Evolutionary conservation across 2,888 invertebrate genomes (phyloP).

Genomic region (Acanthacorydalis orientalis): DNA sequence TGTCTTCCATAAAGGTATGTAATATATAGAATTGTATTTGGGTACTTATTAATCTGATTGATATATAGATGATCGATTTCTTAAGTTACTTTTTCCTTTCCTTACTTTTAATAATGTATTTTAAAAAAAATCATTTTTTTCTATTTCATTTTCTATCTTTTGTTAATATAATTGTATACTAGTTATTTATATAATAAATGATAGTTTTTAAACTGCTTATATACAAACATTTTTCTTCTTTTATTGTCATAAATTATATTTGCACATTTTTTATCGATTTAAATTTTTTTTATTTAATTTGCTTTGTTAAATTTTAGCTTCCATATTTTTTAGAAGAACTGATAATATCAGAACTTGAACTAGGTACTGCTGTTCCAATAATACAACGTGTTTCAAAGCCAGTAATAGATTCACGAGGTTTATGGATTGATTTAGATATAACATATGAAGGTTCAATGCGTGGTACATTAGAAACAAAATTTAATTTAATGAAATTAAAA

Average conservation of each 20-base stretch:
- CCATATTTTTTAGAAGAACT: slow-evolving; percentile 82
- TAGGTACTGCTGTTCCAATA: slow-evolving; percentile 51
- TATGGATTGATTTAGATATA: slow-evolving; percentile 78
- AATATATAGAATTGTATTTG: neutral
- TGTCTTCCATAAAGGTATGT: slow-evolving; percentile 63
- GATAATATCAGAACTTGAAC: slow-evolving; percentile 52
- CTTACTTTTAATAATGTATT: too few species aligned
- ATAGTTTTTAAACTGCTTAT: too few species aligned
- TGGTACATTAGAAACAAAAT: slow-evolving; percentile 74
- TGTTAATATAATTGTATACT: too few species aligned
- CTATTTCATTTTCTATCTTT: too few species aligned
- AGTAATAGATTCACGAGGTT: slow-evolving; percentile 58
- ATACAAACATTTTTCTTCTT: too few species aligned
- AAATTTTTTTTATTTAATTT: neutral
- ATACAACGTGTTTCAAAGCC: slow-evolving; percentile 47
- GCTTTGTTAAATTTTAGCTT: slow-evolving; percentile 26
- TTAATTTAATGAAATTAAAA: slow-evolving; percentile 59
- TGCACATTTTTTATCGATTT: too few species aligned
- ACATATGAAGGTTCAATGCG: slow-evolving; percentile 62
- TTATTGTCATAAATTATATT: too few species aligned
- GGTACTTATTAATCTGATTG: neutral
- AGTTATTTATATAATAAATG: too few species aligned
- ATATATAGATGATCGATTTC: neutral
- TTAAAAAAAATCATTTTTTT: too few species aligned
- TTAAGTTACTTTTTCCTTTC: too few species aligned